These are phyloP conservation scores for Parazoanthus darwini DNA, from an alignment of 92 coral and sea anemone species.

Conservation along the genomic window DNA sequence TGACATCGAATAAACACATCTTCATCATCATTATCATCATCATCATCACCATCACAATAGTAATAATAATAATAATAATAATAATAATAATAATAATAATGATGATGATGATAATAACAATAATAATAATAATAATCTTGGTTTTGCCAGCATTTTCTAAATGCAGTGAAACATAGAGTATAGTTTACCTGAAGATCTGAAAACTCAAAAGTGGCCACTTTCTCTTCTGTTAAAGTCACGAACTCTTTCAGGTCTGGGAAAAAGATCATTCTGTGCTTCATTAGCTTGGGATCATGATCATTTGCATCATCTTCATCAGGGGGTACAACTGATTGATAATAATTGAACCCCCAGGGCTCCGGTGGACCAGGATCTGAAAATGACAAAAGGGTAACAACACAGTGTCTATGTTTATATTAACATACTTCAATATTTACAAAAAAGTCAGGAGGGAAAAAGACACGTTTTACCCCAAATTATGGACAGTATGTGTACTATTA, in stretches of 20 bases:
- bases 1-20: no score
- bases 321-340: not conserved
- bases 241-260: not conserved
- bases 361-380: constrained; percentile 17
- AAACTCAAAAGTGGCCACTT: constrained; percentile 6
- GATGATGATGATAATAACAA: no score
- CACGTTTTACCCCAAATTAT: no score
- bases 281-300: constrained; percentile 14
- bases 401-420: not conserved
- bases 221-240: constrained; percentile 15
- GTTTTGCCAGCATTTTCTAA: no score
- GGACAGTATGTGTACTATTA: no score
- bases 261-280: not conserved
- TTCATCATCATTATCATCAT: no score
- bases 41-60: no score
- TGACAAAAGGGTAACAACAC: not conserved
- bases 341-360: not conserved
- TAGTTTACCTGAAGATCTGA: not conserved
- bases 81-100: no score
- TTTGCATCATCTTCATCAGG: not conserved
- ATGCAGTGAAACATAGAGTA: not conserved
- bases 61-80: no score
- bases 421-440: no score
- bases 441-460: no score
- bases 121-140: no score